Evolutionary conservation across 2,888 invertebrate genomes (phyloP), one percentile per base, ranked within the genome.

Genomic region (Amphimallon solstitiale): DNA sequence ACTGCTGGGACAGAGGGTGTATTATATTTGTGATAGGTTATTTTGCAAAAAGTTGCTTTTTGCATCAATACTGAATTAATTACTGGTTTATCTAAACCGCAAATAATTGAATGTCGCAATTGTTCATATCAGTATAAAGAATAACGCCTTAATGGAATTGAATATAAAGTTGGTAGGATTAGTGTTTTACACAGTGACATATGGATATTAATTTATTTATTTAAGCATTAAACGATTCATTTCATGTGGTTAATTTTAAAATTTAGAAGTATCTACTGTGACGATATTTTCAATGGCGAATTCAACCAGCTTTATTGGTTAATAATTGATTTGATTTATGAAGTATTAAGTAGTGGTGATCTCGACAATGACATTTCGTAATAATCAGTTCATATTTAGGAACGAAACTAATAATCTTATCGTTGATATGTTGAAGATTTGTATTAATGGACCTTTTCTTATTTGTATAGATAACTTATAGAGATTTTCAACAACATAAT

Each of bases 241-340:
- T 43, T 43, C 29, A 21, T 64, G 45, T 64, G 54, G 34, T 54
- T 43, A 52, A 52, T 52, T 63, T 63, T 52, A 52, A 52, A 63
- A 45, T 45, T 56, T 56, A 23, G 45, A 43, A 51, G 34, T 40
- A 34, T 49, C 21, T 45, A 46, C 9, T 10, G 35, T 64, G 63
- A 54, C 63, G 63, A 34, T 49, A n/a, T n/a, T 15, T 15, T 43
- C 17, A 15, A 5, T 45, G 29, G 19, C 23, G 49, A n/a, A 10
- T 45, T 17, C 7, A 45, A 19, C 19, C 15, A 15, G 15, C 23
- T 64, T 54, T 54, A 64, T 64, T 54, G 54, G 54, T 52, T 19
- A 34, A 12, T 45, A 64, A 64, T 64, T 45, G 52, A 64, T 54
- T 43, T 46, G 51, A 52, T 64, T 64, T 64, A 54, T 46, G 21